Conservation (phyloP, 2,113 vertebrate genomes). For the Phasianus colchicus region DNA sequence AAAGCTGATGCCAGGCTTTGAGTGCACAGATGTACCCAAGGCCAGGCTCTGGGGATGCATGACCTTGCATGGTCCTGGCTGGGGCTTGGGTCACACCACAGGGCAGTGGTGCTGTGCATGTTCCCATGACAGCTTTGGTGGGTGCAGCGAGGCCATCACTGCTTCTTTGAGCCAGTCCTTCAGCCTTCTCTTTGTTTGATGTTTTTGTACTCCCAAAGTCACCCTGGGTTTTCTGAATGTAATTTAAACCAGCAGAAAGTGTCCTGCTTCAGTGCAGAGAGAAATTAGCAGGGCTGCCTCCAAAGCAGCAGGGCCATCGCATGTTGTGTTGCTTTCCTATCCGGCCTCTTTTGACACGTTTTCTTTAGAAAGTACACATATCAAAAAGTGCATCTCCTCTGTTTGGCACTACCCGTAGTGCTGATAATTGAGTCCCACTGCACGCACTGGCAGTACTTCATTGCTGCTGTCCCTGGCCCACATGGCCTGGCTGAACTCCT, state of each 20-base stretch:
- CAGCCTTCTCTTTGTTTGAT: neutral
- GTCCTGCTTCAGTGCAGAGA: neutral
- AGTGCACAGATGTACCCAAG: neutral
- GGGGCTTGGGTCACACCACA: neutral
- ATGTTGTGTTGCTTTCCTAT: neutral
- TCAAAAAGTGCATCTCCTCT: neutral
- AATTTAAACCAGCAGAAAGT: neutral
- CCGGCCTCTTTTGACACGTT: neutral
- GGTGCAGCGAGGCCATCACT: neutral
- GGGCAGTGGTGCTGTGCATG: neutral
- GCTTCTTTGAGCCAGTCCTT: neutral
- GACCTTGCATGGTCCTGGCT: neutral
- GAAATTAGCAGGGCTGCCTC: neutral
- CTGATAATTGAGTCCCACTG: neutral
- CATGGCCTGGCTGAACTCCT: fast-evolving
- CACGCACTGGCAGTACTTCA: neutral
- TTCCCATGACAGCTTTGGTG: neutral
- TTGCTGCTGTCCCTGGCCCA: fast-evolving
- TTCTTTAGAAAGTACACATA: fast-evolving
- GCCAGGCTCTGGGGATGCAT: neutral
- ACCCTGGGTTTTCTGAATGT: neutral
- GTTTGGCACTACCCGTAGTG: neutral
- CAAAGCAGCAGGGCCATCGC: fast-evolving
- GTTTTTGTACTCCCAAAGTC: neutral
- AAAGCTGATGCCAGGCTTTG: neutral